phyloP scores from a whole-genome alignment of 2,797 vertebrate species.

The Ptychadena robeensis region DNA sequence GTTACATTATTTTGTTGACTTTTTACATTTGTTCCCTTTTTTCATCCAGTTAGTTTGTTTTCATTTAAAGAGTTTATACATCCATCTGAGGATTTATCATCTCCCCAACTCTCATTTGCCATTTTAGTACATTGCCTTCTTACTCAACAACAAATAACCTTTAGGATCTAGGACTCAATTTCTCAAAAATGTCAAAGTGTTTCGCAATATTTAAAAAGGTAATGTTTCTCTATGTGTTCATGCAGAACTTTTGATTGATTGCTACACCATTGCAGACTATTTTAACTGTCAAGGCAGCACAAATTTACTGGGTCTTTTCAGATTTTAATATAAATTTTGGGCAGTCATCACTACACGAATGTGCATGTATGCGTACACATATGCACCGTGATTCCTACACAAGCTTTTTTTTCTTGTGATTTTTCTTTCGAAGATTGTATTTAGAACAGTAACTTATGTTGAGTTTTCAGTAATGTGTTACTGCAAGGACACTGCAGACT shows the following conservation, averaged over 20 bases:
- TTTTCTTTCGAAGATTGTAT: too few relatives aligned
- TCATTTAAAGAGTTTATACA: slow-evolving; percentile 55
- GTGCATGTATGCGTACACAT: too few relatives aligned
- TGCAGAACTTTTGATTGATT: slow-evolving; percentile 60
- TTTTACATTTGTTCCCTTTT: slow-evolving; percentile 55
- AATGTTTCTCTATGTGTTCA: slow-evolving; percentile 53
- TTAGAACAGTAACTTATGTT: too few relatives aligned
- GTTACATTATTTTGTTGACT: slow-evolving; percentile 43
- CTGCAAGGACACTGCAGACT: too few relatives aligned
- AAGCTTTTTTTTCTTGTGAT: too few relatives aligned
- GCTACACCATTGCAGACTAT: slow-evolving; percentile 55
- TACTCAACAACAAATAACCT: slow-evolving; percentile 66
- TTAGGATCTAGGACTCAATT: slow-evolving; percentile 65
- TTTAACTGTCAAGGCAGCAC: slow-evolving; percentile 38
- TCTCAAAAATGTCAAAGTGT: slow-evolving; percentile 65
- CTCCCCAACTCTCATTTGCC: slow-evolving; percentile 65
- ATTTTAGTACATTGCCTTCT: slow-evolving; percentile 59
- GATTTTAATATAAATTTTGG: not conserved
- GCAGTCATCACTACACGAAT: too few relatives aligned
- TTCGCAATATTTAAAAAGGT: slow-evolving; percentile 65
- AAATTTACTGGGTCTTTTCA: slow-evolving; percentile 3
- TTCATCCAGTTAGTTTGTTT: slow-evolving; percentile 44
- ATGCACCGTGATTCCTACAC: too few relatives aligned
- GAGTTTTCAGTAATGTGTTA: too few relatives aligned
- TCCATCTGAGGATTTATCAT: slow-evolving; percentile 65